Evolutionary conservation across 2,113 vertebrate species (phyloP).

Genomic region (Passer montanus): DNA sequence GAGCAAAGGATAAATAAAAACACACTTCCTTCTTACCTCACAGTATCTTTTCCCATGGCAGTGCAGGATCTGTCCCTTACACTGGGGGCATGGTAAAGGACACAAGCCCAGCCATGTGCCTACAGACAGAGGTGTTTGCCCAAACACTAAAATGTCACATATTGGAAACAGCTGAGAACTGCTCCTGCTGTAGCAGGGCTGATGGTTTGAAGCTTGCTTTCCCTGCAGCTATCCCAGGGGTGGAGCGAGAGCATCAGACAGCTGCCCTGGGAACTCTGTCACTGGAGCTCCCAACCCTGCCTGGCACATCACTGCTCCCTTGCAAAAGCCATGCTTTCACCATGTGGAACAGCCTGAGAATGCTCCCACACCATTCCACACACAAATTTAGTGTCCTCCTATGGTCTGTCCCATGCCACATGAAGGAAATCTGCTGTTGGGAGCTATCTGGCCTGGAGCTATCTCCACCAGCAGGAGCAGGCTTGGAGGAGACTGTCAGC

Average conservation of each 20-base stretch:
- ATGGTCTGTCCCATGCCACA: not conserved
- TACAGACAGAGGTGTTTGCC: not conserved
- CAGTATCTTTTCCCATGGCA: not conserved
- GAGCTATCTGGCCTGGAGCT: not conserved
- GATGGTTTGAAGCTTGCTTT: not conserved
- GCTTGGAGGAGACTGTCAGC: not conserved
- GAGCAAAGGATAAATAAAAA: not conserved
- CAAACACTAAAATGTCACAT: not conserved
- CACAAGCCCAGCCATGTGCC: not conserved
- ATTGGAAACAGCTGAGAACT: not conserved
- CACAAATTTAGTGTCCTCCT: not conserved
- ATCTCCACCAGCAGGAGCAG: not conserved
- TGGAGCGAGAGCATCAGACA: accelerated
- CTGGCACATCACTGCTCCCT: not conserved
- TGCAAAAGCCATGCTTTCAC: not conserved
- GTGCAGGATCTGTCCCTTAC: not conserved
- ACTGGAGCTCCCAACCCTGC: not conserved
- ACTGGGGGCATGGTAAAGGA: not conserved
- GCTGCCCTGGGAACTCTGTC: accelerated
- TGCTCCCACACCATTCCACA: not conserved
- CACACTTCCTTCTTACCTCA: not conserved
- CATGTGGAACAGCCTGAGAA: accelerated
- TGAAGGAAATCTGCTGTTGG: not conserved
- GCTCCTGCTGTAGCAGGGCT: not conserved
- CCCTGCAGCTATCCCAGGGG: not conserved